phyloP scores from a whole-genome alignment of 1,140 invertebrate species.

The Nebria ingens region DNA sequence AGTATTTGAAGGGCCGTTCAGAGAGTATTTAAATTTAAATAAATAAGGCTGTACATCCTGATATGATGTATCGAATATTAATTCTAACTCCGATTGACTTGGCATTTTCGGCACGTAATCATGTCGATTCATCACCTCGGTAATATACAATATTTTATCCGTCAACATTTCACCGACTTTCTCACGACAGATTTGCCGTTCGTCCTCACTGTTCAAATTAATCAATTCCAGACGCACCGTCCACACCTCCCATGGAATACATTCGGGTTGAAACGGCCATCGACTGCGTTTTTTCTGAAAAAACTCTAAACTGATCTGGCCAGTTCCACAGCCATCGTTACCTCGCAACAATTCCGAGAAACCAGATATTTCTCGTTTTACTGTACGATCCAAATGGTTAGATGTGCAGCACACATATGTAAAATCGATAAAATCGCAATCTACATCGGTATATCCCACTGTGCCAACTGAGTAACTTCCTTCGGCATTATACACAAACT shows the following conservation, averaged over 20 bases:
- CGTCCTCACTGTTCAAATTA: constrained; percentile 75
- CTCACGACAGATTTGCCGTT: constrained; percentile 76
- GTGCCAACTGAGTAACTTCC: constrained; percentile 91
- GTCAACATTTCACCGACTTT: constrained; percentile 83
- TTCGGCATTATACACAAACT: constrained; percentile 90
- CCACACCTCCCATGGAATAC: constrained; percentile 97
- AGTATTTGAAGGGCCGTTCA: constrained; percentile 56
- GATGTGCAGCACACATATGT: constrained; percentile 93
- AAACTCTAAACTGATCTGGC: constrained; percentile 91
- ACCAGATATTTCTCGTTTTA: constrained; percentile 71
- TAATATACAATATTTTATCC: constrained; percentile 88
- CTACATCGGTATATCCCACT: constrained; percentile 88
- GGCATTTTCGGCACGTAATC: constrained; percentile 95
- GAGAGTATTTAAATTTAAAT: constrained; percentile 75
- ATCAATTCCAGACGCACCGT: constrained; percentile 83
- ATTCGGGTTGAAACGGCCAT: constrained; percentile 81
- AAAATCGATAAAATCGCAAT: constrained; percentile 95
- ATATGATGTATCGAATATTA: constrained; percentile 89
- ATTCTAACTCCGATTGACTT: constrained; percentile 79
- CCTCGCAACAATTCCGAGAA: constrained; percentile 78
- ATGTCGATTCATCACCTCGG: constrained; percentile 88
- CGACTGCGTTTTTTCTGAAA: constrained; percentile 82
- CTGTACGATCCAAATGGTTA: constrained; percentile 54
- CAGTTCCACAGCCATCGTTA: constrained; percentile 57
- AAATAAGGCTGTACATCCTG: constrained; percentile 91